Base-by-base conservation (phyloP, 2,113 vertebrate species). In the Protobothrops flavoviridis region DNA sequence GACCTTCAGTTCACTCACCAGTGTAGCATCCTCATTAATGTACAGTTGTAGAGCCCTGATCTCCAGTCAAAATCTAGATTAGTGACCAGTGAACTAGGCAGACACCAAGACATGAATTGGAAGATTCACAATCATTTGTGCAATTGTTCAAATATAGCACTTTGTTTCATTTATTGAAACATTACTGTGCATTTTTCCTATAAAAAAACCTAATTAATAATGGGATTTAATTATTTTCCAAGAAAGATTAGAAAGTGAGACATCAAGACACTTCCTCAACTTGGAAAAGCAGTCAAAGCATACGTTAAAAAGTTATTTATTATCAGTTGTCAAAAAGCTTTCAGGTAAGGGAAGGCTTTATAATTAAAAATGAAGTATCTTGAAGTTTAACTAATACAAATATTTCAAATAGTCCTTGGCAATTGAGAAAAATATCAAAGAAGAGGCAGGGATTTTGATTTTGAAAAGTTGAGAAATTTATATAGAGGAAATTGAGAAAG, bases 341-440 rank as follows among this genome's bases (percentile, higher is more conserved):
- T 94, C 95, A 95, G 96, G 95, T 96, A 95, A 96, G 95, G 89
- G 94, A 96, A 97, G 59, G 88, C 95, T 97, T 97, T 95, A 64
- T 94, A 95, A 95, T 94, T 94, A 95, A 48, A 89, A 93, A 90
- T 88, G 23, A 95, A 96, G 48, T 96, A 23, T n/a, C 24, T 94
- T 85, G 94, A 94, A 45, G 81, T 69, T 96, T 96, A 64, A 91
- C 74, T 95, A 81, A 93, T 93, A 94, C 92, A 95, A 94, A 93
- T 92, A 88, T 93, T 94, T 93, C 86, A 43, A 33, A 89, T 39
- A 90, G 92, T 94, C 93, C 94, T 96, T 96, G 94, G 95, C 91
- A 96, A 96, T 94, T 96, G 94, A 91, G 91, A 95, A 96, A 95
- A 74, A 56, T 85, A 53, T 57, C 90, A 26, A 89, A 89, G 86